Evolutionary conservation across 2,888 invertebrate genomes (phyloP).

Genomic region (Drosophila flavopinicola): DNA sequence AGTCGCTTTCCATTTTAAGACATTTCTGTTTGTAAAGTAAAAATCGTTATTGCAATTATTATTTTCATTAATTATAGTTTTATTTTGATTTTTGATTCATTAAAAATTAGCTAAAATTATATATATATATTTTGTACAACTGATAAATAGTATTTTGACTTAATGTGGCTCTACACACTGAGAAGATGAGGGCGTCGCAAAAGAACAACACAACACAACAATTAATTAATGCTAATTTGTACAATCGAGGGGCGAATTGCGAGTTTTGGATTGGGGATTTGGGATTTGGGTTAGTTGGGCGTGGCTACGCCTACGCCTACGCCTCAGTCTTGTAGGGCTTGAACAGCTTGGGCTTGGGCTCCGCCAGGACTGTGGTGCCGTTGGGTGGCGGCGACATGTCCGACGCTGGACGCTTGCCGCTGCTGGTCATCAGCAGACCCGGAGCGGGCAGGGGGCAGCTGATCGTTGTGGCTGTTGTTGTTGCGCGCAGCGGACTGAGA

Average conservation of each 20-base stretch:
- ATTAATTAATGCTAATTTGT: conserved; percentile 75
- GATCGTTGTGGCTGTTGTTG: conserved; percentile 19
- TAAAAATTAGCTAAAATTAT: conserved; percentile 40
- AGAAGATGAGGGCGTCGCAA: conserved; percentile 3
- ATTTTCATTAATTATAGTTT: conserved; percentile 39
- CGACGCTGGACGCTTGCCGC: conserved; percentile 69
- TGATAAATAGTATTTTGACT: conserved; percentile 44
- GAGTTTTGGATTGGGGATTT: no score
- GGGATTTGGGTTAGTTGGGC: not conserved
- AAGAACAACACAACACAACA: conserved; percentile 9
- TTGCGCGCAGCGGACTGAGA: conserved; percentile 74
- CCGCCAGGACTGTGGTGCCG: conserved; percentile 65
- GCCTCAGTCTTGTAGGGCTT: conserved; percentile 89
- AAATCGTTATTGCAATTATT: conserved; percentile 3
- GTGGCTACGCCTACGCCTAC: conserved; percentile 45
- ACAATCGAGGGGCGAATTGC: conserved; percentile 64
- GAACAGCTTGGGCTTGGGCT: conserved; percentile 88
- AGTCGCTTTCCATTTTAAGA: not conserved
- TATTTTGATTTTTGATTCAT: conserved; percentile 44
- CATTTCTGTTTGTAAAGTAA: not conserved
- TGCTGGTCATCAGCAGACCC: conserved; percentile 75
- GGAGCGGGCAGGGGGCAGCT: conserved; percentile 61
- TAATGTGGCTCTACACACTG: conserved; percentile 59
- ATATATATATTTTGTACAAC: conserved; percentile 51
- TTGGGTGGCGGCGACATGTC: conserved; percentile 72